Conservation (phyloP, 2,113 vertebrate species). For the Eudorcas thomsonii region DNA sequence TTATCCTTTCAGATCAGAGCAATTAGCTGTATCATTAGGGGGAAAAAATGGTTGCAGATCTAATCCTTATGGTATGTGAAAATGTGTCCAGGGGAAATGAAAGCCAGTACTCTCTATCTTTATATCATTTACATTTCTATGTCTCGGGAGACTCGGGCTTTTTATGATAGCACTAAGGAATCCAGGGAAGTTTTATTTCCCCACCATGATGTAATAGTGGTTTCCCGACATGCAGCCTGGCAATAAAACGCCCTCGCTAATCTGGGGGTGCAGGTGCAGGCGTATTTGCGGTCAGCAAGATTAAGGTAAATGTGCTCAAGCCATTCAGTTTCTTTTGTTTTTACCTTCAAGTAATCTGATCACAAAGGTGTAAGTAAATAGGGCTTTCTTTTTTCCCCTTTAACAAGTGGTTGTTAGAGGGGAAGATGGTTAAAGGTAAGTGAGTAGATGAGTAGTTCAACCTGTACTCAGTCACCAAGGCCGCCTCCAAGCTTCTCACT, state of each 20-base stretch:
- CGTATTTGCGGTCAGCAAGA: neutral
- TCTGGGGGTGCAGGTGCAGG: neutral
- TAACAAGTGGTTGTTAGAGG: neutral
- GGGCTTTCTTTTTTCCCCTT: neutral
- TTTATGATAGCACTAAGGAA: neutral
- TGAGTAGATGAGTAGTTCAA: neutral
- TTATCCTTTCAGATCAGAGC: neutral
- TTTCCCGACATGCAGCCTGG: neutral
- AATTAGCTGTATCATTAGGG: conserved; percentile 12
- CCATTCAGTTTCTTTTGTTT: neutral
- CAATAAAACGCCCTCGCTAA: neutral
- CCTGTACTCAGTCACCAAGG: neutral
- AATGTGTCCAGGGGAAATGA: neutral
- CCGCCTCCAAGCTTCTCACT: neutral
- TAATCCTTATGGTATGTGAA: neutral
- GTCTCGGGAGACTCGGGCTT: neutral
- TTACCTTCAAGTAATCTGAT: neutral
- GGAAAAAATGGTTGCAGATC: neutral
- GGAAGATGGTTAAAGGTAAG: neutral
- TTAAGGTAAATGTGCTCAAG: neutral
- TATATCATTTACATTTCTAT: neutral
- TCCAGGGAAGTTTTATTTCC: neutral
- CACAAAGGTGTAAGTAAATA: neutral
- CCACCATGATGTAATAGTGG: neutral
- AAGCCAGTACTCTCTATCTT: neutral